Percentiles rank a stretch among this genome's conserved stretches.
phyloP scores from a whole-genome alignment of 2,888 invertebrate genomes.

The Apamea monoglypha region DNA sequence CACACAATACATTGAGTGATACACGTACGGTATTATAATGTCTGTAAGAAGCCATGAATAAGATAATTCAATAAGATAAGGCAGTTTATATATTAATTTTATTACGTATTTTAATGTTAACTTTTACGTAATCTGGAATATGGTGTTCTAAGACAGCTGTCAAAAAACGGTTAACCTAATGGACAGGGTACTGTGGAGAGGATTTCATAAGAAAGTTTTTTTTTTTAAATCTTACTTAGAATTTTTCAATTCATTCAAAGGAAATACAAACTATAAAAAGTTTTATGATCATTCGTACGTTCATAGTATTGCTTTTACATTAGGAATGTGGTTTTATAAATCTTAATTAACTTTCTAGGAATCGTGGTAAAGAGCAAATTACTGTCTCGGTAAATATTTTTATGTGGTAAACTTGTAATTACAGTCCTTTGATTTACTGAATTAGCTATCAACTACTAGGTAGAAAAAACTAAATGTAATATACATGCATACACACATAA shows the following conservation, averaged over 20 bases:
- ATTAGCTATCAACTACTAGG: neutral
- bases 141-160: too few species aligned
- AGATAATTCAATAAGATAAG: too few species aligned
- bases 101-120: too few species aligned
- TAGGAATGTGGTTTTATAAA: conserved; percentile 5
- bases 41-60: too few species aligned
- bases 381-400: conserved; percentile 9
- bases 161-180: too few species aligned
- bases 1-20: too few species aligned
- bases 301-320: neutral
- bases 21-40: too few species aligned
- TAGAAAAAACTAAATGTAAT: neutral
- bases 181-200: neutral
- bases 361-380: neutral
- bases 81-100: too few species aligned
- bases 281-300: conserved; percentile 1
- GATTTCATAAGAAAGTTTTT: conserved; percentile 6
- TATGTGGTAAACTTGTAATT: neutral
- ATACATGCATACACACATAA: too few species aligned
- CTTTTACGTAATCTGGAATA: too few species aligned
- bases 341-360: conserved; percentile 17
- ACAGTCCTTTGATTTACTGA: neutral
- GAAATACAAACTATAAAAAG: conserved; percentile 19
- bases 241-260: conserved; percentile 15
- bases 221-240: neutral